Percentiles rank a stretch among this genome's conserved stretches.
phyloP scores from a whole-genome alignment of 2,113 vertebrate species.

The Brachyhypopomus occidentalis region DNA sequence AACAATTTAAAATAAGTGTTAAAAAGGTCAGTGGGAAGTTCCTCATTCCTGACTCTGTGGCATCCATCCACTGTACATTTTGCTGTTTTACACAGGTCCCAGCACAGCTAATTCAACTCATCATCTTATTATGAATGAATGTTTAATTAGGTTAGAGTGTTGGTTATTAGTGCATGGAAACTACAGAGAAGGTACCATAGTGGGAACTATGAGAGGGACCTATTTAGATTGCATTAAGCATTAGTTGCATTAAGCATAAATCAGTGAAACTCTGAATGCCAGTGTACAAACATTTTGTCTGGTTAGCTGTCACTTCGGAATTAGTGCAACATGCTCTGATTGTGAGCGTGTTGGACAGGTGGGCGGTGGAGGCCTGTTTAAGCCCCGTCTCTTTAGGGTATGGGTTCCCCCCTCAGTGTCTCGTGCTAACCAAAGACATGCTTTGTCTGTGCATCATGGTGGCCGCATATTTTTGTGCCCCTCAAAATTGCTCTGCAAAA shows the following conservation, averaged over 20 bases:
- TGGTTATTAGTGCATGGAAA: too few species aligned
- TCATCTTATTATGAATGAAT: not conserved
- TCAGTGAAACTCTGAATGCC: not conserved
- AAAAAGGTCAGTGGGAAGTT: too few species aligned
- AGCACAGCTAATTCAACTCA: not conserved
- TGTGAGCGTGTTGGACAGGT: slow-evolving; percentile 11
- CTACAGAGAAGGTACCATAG: too few species aligned
- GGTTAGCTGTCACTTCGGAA: slow-evolving; percentile 30
- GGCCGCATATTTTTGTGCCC: slow-evolving; percentile 63
- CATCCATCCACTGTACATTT: too few species aligned
- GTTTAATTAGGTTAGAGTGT: not conserved
- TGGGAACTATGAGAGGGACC: not conserved
- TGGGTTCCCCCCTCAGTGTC: slow-evolving; percentile 26
- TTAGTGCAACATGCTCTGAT: slow-evolving; percentile 31
- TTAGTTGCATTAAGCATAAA: not conserved
- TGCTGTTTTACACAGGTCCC: too few species aligned
- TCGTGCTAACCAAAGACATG: slow-evolving; percentile 59
- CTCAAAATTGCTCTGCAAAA: slow-evolving; percentile 57
- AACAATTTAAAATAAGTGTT: too few species aligned
- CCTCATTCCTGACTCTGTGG: too few species aligned
- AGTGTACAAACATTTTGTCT: slow-evolving; percentile 31
- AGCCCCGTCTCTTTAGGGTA: slow-evolving; percentile 45
- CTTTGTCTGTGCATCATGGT: slow-evolving; percentile 54
- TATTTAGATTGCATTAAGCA: slow-evolving; percentile 12
- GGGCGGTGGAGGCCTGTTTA: slow-evolving; percentile 41